These are phyloP conservation scores for Menidia beryllina DNA, from an alignment of 2,113 vertebrate species.

Conservation along the genomic window DNA sequence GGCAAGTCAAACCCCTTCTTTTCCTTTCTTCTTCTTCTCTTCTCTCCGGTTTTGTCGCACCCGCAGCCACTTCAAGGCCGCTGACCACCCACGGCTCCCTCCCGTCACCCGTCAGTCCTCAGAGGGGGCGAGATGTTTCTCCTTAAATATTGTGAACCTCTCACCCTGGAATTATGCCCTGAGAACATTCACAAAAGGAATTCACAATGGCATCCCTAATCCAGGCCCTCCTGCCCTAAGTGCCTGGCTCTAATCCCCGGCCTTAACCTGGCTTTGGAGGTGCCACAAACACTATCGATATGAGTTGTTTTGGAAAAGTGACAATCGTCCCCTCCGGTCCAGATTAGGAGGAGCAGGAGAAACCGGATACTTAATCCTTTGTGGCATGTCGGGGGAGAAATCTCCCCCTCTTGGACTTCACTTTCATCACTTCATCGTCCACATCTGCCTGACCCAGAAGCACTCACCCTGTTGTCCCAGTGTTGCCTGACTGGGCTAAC, in stretches of 20 bases:
- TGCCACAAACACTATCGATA: conserved; percentile 53
- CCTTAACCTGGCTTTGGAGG: conserved; percentile 74
- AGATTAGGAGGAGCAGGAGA: conserved; percentile 68
- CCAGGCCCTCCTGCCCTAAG: conserved; percentile 65
- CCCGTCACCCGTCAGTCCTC: conserved; percentile 23
- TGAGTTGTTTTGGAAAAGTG: conserved; percentile 67
- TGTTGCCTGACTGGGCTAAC: conserved; percentile 67
- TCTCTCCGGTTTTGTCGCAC: conserved; percentile 64
- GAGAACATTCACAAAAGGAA: conserved; percentile 56
- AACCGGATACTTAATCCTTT: conserved; percentile 76
- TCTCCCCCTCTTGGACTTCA: conserved; percentile 63
- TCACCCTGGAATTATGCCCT: conserved; percentile 45
- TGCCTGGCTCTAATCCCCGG: conserved; percentile 70
- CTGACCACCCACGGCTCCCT: conserved; percentile 68
- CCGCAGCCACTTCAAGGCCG: conserved; percentile 19
- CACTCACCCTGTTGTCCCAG: conserved; percentile 59
- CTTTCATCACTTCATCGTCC: conserved; percentile 73
- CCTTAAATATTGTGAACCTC: conserved; percentile 31
- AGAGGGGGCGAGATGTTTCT: conserved; percentile 14
- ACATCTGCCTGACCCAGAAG: conserved; percentile 44
- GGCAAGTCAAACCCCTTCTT: not conserved
- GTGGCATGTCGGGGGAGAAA: conserved; percentile 66
- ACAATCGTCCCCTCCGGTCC: conserved; percentile 62
- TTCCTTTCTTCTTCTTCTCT: no score
- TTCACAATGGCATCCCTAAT: conserved; percentile 58